Conservation (phyloP, 2,797 vertebrate genomes). For the Ara ararauna region DNA sequence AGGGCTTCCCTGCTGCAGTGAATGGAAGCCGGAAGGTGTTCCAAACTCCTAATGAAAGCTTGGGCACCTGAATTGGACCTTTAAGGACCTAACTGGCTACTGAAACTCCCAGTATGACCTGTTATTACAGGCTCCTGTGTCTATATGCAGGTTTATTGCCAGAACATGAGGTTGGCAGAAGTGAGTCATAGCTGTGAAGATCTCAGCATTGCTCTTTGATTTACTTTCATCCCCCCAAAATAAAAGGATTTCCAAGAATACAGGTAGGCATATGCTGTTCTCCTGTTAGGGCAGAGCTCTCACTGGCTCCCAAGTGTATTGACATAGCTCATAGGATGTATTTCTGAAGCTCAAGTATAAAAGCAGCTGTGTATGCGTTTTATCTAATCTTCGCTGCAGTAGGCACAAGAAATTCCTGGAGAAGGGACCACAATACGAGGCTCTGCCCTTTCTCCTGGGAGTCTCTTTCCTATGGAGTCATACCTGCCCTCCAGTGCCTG, state of each 20-base stretch:
- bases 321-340: constrained; percentile 17
- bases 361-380: background rate
- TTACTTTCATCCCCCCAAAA: constrained; percentile 56
- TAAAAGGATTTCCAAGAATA: constrained; percentile 49
- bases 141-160: background rate
- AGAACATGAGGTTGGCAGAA: constrained; percentile 49
- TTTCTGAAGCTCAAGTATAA: constrained; percentile 9
- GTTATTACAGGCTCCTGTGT: constrained; percentile 57
- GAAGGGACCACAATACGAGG: background rate
- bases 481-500: constrained; percentile 34
- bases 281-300: constrained; percentile 64
- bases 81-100: background rate
- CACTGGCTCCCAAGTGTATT: constrained; percentile 15
- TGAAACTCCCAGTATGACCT: background rate
- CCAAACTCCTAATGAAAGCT: background rate
- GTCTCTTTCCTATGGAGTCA: constrained; percentile 37
- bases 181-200: constrained; percentile 54
- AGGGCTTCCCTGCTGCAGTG: background rate
- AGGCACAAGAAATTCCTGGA: constrained; percentile 15
- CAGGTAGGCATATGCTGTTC: constrained; percentile 37
- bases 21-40: background rate
- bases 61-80: background rate
- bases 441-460: background rate
- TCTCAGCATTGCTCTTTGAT: constrained; percentile 47
- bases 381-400: constrained; percentile 30